A percentile compares a stretch with the other conserved stretches of the same genome.
Conservation (phyloP, 2,113 vertebrate genomes). For the Emydocephalus ijimae region DNA sequence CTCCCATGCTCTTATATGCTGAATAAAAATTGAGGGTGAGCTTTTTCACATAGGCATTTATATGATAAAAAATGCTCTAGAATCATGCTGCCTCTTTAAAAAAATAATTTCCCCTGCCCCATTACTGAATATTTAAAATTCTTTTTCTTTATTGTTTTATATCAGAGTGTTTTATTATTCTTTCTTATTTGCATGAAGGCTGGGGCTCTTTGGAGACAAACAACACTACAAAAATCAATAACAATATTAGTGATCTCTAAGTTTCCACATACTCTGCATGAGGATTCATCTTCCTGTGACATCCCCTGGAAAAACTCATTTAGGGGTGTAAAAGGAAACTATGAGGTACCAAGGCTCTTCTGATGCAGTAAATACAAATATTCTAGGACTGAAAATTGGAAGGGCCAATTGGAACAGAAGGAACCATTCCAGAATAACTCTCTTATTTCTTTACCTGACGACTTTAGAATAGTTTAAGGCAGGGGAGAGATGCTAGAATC, state of each 20-base stretch:
- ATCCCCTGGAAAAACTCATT: not conserved
- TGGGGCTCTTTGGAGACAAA: not conserved
- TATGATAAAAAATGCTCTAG: not conserved
- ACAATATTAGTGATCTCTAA: not conserved
- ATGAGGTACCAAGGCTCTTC: not conserved
- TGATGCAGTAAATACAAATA: not conserved
- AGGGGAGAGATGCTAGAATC: not conserved
- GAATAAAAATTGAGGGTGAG: not conserved
- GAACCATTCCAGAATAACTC: not conserved
- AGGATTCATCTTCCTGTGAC: not conserved
- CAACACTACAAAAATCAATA: not conserved
- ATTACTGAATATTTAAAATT: not conserved
- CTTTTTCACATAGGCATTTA: not conserved
- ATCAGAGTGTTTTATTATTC: not conserved
- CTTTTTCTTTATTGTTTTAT: not conserved
- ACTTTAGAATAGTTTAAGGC: not conserved
- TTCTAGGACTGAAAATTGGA: not conserved
- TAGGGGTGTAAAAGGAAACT: not conserved
- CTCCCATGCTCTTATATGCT: not conserved
- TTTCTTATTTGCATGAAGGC: not conserved
- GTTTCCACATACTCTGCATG: not conserved
- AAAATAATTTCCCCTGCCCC: not conserved
- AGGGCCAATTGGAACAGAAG: not conserved
- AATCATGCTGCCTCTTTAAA: not conserved
- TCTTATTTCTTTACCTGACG: not conserved